Percentiles rank a stretch among this genome's conserved stretches.
Conservation (phyloP, 2,888 invertebrate species). For the Melikaiella ostensackeni region DNA sequence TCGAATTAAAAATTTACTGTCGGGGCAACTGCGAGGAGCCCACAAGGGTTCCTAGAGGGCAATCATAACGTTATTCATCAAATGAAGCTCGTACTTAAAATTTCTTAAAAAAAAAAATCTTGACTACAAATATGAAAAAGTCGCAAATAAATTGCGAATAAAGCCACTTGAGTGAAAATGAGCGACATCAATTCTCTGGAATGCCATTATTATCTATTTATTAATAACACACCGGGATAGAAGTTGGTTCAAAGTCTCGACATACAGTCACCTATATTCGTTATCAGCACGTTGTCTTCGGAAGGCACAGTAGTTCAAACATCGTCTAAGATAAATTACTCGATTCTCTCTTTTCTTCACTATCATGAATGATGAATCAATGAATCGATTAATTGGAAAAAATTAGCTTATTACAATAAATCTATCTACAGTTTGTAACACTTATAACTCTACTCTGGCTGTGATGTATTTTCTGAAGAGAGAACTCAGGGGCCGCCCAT, state of each 20-base stretch:
- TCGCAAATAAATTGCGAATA: not conserved
- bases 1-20: no score
- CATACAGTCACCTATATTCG: slow-evolving; percentile 33
- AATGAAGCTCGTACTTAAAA: no score
- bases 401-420: slow-evolving; percentile 2
- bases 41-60: no score
- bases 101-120: no score
- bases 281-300: slow-evolving; percentile 25
- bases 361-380: slow-evolving; percentile 18
- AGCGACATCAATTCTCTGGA: not conserved
- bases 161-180: not conserved
- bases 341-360: not conserved
- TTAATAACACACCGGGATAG: slow-evolving; percentile 28
- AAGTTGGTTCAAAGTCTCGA: slow-evolving; percentile 35
- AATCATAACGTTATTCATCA: no score
- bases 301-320: slow-evolving; percentile 28
- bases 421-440: not conserved
- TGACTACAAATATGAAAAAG: no score
- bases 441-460: not conserved
- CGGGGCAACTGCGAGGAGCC: no score
- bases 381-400: not conserved
- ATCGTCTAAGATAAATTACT: slow-evolving; percentile 17
- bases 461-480: slow-evolving; percentile 5
- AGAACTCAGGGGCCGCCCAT: no score
- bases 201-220: slow-evolving; percentile 27